Conservation (phyloP, 2,888 invertebrate genomes). For the Folsomia manolachei region DNA sequence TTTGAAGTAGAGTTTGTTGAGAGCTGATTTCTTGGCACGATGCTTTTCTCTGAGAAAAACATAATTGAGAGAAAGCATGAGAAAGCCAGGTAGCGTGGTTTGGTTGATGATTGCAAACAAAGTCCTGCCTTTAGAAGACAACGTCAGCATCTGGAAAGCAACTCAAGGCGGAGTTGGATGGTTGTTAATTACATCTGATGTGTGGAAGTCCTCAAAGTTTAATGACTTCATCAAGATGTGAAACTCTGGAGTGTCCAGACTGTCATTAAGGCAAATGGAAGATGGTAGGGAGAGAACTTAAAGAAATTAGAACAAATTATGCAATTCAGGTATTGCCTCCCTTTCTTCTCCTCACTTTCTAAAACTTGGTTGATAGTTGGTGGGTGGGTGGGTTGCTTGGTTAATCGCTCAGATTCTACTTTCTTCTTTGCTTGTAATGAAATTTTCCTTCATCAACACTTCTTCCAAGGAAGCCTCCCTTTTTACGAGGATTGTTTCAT, state of each 20-base stretch:
- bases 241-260: conserved; percentile 49
- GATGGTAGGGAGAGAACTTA: conserved; percentile 48
- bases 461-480: conserved; percentile 28
- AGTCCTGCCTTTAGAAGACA: conserved; percentile 17
- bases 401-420: not conserved
- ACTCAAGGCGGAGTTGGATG: conserved; percentile 20
- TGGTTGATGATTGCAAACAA: conserved; percentile 20
- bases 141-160: conserved; percentile 48
- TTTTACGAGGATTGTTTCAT: conserved; percentile 51
- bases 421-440: conserved; percentile 36
- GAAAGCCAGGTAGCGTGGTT: too few species aligned
- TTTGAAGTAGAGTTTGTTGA: too few species aligned
- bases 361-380: conserved; percentile 10
- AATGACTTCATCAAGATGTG: conserved; percentile 51
- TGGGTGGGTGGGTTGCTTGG: too few species aligned
- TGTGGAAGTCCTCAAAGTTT: conserved; percentile 52
- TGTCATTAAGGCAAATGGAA: conserved; percentile 51
- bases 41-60: too few species aligned
- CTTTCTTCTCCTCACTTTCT: conserved; percentile 21
- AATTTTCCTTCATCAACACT: conserved; percentile 49
- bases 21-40: too few species aligned
- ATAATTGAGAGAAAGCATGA: too few species aligned
- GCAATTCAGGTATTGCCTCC: conserved; percentile 51
- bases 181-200: conserved; percentile 52
- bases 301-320: conserved; percentile 52